Conservation (phyloP, 2,113 vertebrate species). For the Mobula birostris region DNA sequence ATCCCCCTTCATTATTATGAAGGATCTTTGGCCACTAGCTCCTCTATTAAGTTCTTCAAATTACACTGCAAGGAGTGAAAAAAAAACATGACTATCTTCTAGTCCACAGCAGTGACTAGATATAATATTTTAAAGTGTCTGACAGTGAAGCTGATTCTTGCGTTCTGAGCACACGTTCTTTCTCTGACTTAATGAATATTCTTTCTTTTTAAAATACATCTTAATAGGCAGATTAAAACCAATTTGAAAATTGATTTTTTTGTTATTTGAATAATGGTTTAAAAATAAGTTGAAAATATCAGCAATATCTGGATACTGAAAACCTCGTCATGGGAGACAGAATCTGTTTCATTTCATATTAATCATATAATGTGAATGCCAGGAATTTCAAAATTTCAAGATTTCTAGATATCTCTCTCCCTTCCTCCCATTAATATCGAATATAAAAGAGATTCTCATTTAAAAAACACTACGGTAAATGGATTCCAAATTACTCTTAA, state of each 20-base stretch:
- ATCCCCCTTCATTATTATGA: no score
- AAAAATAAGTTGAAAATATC: background rate
- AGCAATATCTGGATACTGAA: background rate
- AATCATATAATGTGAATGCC: background rate
- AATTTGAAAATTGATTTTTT: background rate
- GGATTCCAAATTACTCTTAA: background rate
- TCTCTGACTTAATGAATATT: background rate
- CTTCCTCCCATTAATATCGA: no score
- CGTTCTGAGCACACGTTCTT: background rate
- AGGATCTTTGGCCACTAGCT: no score
- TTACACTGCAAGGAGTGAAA: no score
- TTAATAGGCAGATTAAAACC: background rate
- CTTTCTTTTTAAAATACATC: background rate
- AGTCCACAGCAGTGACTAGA: no score
- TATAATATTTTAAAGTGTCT: background rate
- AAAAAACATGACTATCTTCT: no score
- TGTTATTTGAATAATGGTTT: background rate
- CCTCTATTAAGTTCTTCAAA: no score
- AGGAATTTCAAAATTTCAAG: background rate
- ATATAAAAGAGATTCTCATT: no score
- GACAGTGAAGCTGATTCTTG: background rate
- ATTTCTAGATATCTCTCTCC: no score
- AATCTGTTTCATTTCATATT: constrained; percentile 7
- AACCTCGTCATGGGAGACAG: background rate
- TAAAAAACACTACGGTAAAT: background rate